Evolutionary conservation across 2,888 invertebrate species (phyloP).

Genomic region (Empis stercorea): DNA sequence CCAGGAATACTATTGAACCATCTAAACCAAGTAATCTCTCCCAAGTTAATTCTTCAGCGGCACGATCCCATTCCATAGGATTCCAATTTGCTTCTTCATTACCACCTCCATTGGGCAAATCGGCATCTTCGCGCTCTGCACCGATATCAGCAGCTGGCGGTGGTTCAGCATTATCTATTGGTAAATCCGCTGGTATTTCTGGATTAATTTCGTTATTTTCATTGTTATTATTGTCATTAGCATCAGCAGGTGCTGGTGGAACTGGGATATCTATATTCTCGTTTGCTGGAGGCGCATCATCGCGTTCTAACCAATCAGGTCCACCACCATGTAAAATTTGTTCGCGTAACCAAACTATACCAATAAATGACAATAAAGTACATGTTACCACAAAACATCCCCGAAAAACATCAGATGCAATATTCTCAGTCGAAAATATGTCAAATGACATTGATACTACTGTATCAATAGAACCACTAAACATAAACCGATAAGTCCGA

Average conservation of each 20-base stretch:
- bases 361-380: slow-evolving; percentile 91
- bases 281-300: slow-evolving; percentile 11
- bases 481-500: slow-evolving; percentile 85
- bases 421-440: slow-evolving; percentile 83
- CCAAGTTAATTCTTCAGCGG: slow-evolving; percentile 97
- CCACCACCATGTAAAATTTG: slow-evolving; percentile 96
- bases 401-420: slow-evolving; percentile 87
- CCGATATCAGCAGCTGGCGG: slow-evolving; percentile 25
- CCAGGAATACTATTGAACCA: slow-evolving; percentile 91
- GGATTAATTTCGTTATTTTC: slow-evolving; percentile 28
- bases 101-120: slow-evolving; percentile 39
- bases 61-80: slow-evolving; percentile 96
- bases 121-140: slow-evolving; percentile 35
- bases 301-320: slow-evolving; percentile 74
- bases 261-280: slow-evolving; percentile 9
- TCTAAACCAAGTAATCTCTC: slow-evolving; percentile 90
- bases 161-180: slow-evolving; percentile 29
- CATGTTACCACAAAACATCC: slow-evolving; percentile 95
- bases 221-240: slow-evolving; percentile 13
- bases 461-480: slow-evolving; percentile 72
- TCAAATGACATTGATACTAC: slow-evolving; percentile 80
- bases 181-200: slow-evolving; percentile 24
- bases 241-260: slow-evolving; percentile 21
- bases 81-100: slow-evolving; percentile 90
- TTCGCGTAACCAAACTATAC: slow-evolving; percentile 92